Base-by-base conservation (phyloP, 2,797 vertebrate genomes). In the Microctenopoma stevenorrisi region DNA sequence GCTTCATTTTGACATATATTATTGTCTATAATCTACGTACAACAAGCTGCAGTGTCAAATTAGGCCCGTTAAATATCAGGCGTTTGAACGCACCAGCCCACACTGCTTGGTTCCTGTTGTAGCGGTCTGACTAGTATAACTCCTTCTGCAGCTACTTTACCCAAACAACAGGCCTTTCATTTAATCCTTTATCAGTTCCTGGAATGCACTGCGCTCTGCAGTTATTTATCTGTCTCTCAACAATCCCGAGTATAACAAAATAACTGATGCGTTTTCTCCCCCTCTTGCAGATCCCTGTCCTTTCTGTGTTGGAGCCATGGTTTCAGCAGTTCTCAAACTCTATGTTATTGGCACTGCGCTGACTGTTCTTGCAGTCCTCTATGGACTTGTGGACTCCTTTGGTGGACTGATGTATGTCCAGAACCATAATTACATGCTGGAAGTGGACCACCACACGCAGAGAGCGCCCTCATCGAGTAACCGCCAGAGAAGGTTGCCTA, bases 351-450 rank as follows among this genome's bases (percentile, higher is more conserved):
- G 90, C 4, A 89, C 84, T 0, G 78, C 69, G 2, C 6, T 94
- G 30, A 81, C 58, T 0, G 37, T 91, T 44, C 44, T 92, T 0
- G 65, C 79, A 0, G 72, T 89, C 53, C 0, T 94, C 12, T 89
- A 82, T 25, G 73, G 57, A 3, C 25, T 93, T 0, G 79, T 64
- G 2, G 90, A 94, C 60, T 91, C 89, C 3, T 38, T 94, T 1
- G 93, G 94, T 0, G 92, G 91, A 0, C 77, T 90, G 42, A 93
- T 93, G 93, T 88, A 88, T 12, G 18, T 56, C 49, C 92, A 88
- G 55, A 62, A 86, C 62, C 50, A 53, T 0, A 14, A 4, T 33
- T 78, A 88, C 51, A 26, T 50, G 0, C 1, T 26, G 37, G 72
- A 72, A 14, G 15, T 16, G 49, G 38, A 76, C 7, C 57, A 64